Evolutionary conservation across 2,113 vertebrate genomes (phyloP), one percentile per base, ranked within the genome.

Genomic region (Athene noctua): DNA sequence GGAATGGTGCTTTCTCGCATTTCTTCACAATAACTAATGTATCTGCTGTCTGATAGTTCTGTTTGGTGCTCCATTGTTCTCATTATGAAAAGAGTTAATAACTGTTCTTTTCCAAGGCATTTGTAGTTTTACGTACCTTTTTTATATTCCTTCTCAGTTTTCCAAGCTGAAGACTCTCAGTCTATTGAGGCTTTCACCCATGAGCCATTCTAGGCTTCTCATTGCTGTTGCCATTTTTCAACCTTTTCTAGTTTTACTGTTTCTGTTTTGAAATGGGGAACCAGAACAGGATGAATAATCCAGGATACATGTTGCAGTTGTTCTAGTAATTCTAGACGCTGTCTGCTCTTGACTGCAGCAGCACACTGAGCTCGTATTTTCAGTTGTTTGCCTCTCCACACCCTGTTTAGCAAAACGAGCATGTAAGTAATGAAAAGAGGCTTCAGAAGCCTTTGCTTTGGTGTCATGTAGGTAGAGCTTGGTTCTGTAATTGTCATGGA

Each of bases 211-310:
- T 15, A 77, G 54, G 38, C 38, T 78, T 66, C 80, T 92, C 52
- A 38, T 79, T 61, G 11, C 73, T 2, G 1, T 57, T 72, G 67
- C 36, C 54, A 22, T 59, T 82, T 94, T 77, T 63, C 58, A 18
- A 66, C 55, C 32, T 79, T 81, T 78, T 34, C 70, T 81, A 5
- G 1, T 93, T 95, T 73, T 94, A 75, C 62, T 72, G 1, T 95
- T 94, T 90, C 92, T 88, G 62, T 65, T 92, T 85, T 92, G 95
- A 94, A 94, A 96, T 52, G 62, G 30, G 23, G 36, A 95, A 27
- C 81, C 49, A 82, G 74, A 91, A 51, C 20, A 20, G 40, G 32
- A 88, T 96, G 58, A 97, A 96, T 97, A 94, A 95, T 96, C 94
- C 68, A 95, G 85, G 74, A 44, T 34, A 19, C 0, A 0, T 27